Conservation (phyloP, 2,797 vertebrate species). For the Apodemus agrarius region DNA sequence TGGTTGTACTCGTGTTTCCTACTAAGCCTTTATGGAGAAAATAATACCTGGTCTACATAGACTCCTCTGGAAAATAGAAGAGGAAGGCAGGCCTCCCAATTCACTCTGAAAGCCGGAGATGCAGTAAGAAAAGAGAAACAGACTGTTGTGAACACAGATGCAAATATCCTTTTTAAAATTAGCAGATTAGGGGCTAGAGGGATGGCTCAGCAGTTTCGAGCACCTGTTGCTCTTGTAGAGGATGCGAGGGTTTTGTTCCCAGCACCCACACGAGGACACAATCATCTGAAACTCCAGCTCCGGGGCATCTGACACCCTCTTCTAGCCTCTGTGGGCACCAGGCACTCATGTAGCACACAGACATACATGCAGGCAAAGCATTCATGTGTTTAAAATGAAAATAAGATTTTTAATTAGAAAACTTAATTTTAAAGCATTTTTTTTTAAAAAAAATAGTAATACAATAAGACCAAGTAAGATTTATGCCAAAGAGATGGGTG, state of each 20-base stretch:
- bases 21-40: neutral
- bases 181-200: neutral
- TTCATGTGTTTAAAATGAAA: neutral
- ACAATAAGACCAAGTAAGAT: neutral
- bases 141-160: neutral
- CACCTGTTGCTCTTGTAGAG: neutral
- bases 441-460: slow-evolving; percentile 13
- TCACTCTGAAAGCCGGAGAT: slow-evolving; percentile 8
- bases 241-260: neutral
- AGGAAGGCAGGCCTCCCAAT: neutral
- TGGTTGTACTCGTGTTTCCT: neutral
- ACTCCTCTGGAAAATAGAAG: neutral
- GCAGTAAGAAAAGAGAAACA: neutral
- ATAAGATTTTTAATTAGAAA: neutral
- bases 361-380: neutral
- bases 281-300: neutral
- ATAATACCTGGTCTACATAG: neutral
- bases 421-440: neutral
- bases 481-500: neutral
- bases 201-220: neutral
- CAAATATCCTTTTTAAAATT: slow-evolving; percentile 7
- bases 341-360: neutral
- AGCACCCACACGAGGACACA: neutral
- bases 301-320: neutral
- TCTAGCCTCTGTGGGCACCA: neutral